phyloP scores from a whole-genome alignment of 2,113 vertebrate genomes.

The Sula dactylatra region DNA sequence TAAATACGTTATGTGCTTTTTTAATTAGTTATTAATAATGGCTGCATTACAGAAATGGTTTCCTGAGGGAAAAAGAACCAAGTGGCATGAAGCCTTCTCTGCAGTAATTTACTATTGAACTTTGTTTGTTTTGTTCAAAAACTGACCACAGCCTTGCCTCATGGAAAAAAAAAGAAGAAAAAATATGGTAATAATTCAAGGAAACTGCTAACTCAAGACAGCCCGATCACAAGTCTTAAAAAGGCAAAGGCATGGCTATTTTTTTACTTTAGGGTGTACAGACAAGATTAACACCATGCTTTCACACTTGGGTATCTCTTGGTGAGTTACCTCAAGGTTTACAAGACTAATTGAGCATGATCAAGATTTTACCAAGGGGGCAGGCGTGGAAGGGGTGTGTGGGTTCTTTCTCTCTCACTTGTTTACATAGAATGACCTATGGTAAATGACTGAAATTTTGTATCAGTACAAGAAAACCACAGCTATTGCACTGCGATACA shows the following conservation, averaged over 20 bases:
- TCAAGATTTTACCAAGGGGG: background rate
- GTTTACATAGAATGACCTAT: background rate
- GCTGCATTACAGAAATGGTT: background rate
- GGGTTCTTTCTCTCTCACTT: background rate
- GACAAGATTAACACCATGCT: background rate
- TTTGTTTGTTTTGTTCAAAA: background rate
- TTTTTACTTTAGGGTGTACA: background rate
- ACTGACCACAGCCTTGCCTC: background rate
- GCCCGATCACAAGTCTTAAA: background rate
- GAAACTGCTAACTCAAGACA: background rate
- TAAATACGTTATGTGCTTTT: background rate
- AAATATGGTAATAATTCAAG: background rate
- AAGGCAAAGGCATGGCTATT: background rate
- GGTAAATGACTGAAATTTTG: background rate
- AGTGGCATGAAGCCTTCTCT: background rate
- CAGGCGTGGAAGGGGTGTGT: fast-evolving
- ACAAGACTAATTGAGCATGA: background rate
- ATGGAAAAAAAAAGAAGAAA: background rate
- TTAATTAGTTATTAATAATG: background rate
- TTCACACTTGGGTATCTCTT: background rate
- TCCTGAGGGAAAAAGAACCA: background rate
- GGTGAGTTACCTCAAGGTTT: background rate
- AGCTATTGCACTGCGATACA: background rate
- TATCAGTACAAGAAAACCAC: background rate
- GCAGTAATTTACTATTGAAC: background rate